Evolutionary conservation across 2,113 vertebrate genomes (phyloP).

Genomic region (Otus sunia): DNA sequence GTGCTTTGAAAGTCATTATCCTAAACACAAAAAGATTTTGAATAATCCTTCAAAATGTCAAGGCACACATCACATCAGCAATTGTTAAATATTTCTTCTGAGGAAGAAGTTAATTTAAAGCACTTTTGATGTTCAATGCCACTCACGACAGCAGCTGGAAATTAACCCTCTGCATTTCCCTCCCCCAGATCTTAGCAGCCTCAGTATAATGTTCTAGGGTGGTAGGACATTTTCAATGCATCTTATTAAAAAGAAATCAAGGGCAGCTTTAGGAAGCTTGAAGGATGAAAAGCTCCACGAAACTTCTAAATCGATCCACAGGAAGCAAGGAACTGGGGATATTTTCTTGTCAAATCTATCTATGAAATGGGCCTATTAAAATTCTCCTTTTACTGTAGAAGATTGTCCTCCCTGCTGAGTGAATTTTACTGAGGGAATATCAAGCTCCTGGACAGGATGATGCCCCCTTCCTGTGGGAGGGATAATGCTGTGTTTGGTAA

Average conservation of each 20-base stretch:
- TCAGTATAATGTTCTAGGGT: background rate
- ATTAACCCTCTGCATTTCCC: slow-evolving; percentile 42
- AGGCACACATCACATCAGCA: slow-evolving; percentile 60
- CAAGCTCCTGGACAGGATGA: background rate
- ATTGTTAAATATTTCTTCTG: slow-evolving; percentile 72
- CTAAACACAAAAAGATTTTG: slow-evolving; percentile 74
- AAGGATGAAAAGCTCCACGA: slow-evolving; percentile 6
- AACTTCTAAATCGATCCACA: background rate
- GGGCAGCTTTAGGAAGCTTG: slow-evolving; percentile 17
- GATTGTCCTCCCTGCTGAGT: background rate
- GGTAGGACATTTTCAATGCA: background rate
- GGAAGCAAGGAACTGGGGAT: background rate
- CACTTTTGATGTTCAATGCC: slow-evolving; percentile 57
- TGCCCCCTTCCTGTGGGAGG: background rate
- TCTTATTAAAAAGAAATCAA: slow-evolving; percentile 53
- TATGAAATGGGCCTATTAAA: background rate
- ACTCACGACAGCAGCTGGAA: background rate
- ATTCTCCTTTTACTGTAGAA: background rate
- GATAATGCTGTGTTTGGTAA: background rate
- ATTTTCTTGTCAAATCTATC: slow-evolving; percentile 16
- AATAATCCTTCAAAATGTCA: slow-evolving; percentile 76
- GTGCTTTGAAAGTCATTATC: slow-evolving; percentile 73
- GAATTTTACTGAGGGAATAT: background rate
- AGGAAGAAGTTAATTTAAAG: slow-evolving; percentile 68
- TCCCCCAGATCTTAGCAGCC: background rate